Base-by-base conservation (phyloP, 2,797 vertebrate species). In the Tachyglossus aculeatus region DNA sequence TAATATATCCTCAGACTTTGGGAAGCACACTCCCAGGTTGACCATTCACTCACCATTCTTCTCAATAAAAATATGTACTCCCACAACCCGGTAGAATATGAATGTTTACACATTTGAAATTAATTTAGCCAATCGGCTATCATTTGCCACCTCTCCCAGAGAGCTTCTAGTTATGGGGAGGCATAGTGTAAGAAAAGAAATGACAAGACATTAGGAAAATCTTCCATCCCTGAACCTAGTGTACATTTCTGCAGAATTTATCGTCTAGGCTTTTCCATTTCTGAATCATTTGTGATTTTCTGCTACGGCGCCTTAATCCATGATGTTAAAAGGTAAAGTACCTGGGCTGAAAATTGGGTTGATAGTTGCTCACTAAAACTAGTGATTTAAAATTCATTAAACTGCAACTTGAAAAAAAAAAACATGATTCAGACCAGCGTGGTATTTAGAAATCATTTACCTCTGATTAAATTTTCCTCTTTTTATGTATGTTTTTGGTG, bases 371-470 rank as follows among this genome's bases (percentile, higher is more conserved):
- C 25, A 52, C 34, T 61, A 66, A 56, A 78, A 77, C 27, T 80
- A 84, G 74, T 82, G 82, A 83, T 75, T 86, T 80, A 78, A 79
- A 86, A 74, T 71, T 80, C 73, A 82, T 80, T 84, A 80, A 3
- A 0, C 31, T 60, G 44, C 33, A 53, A 41, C 27, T 59, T 81
- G 62, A 78, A 83, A 78, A 83, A 63, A 67, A 44, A 2, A 83
- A 83, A 80, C 81, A 80, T 50, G 61, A 54, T 48, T 71, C 21
- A 43, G 54, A 62, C 67, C 34, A 76, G 37, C 78, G 60, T n/a
- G 83, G 61, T 73, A 51, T 81, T 80, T 33, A 83, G 43, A 83
- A 83, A 78, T 81, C 37, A 66, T 78, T 84, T 83, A 52, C 10
- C 25, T 66, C 37, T 21, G 5, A 75, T 86, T 77, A 80, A 48